Conservation (phyloP, 53 echinoderm and acorn worm species). For the Glandiceps talaboti region DNA sequence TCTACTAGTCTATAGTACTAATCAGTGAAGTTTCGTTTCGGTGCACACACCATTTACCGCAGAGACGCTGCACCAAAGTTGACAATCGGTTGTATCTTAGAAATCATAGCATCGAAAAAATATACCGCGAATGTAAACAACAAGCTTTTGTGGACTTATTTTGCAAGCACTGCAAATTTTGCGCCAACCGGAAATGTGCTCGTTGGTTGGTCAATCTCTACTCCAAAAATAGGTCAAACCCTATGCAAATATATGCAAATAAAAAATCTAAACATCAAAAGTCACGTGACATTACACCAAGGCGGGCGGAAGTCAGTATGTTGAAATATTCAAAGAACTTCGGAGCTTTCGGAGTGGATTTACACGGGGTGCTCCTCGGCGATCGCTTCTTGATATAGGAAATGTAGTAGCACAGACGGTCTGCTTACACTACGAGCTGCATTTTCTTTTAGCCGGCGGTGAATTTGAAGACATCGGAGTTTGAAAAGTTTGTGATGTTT, state of each 20-base stretch:
- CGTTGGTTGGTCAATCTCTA: background rate
- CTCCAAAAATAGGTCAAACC: background rate
- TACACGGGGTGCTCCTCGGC: background rate
- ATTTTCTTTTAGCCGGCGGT: too few species aligned
- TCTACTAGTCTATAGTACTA: too few species aligned
- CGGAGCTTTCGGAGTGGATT: background rate
- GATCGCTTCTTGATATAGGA: background rate
- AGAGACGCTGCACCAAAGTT: too few species aligned
- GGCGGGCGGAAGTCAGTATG: background rate
- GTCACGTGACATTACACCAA: background rate
- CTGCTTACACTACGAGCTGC: background rate
- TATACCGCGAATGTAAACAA: too few species aligned
- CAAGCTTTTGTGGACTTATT: too few species aligned
- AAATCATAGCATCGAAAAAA: too few species aligned
- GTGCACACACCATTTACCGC: too few species aligned
- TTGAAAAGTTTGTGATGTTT: background rate
- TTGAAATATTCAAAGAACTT: background rate
- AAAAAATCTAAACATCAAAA: background rate
- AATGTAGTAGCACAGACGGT: background rate
- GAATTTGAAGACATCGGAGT: background rate
- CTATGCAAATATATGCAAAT: background rate
- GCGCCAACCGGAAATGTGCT: background rate
- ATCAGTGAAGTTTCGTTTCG: too few species aligned
- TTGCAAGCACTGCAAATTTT: background rate
- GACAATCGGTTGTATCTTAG: too few species aligned